phyloP scores from a whole-genome alignment of 2,888 invertebrate species.

The Philonicus albiceps region DNA sequence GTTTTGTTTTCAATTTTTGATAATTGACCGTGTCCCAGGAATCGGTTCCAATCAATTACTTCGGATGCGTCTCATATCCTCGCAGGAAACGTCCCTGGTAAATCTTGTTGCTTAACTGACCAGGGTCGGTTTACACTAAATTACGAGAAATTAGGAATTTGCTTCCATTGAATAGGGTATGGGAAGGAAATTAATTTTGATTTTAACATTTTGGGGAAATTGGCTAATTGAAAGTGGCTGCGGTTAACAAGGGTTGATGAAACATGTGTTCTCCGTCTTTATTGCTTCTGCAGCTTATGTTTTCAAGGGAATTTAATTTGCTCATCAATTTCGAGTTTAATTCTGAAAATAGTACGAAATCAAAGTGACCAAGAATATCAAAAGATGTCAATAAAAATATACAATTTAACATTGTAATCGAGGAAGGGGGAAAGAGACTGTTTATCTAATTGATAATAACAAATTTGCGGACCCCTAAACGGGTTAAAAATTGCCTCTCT shows the following conservation, averaged over 20 bases:
- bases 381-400: too few relatives aligned
- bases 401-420: too few relatives aligned
- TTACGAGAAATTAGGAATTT: background rate
- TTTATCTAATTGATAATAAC: too few relatives aligned
- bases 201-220: background rate
- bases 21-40: conserved; percentile 45
- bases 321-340: background rate
- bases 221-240: background rate
- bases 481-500: too few relatives aligned
- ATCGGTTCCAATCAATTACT: conserved; percentile 46
- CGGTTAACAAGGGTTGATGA: background rate
- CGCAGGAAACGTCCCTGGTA: conserved; percentile 1
- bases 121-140: conserved; percentile 19
- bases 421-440: too few relatives aligned
- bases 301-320: background rate
- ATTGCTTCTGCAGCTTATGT: background rate
- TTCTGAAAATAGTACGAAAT: background rate
- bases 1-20: conserved; percentile 46
- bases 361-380: too few relatives aligned
- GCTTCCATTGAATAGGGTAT: conserved; percentile 6
- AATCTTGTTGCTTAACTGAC: background rate
- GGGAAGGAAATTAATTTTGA: conserved; percentile 20
- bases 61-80: background rate
- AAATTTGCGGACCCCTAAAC: too few relatives aligned
- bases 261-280: background rate